Percentiles rank a stretch among this genome's conserved stretches.
phyloP scores from a whole-genome alignment of 2,113 vertebrate species.

The Rhombomys opimus region DNA sequence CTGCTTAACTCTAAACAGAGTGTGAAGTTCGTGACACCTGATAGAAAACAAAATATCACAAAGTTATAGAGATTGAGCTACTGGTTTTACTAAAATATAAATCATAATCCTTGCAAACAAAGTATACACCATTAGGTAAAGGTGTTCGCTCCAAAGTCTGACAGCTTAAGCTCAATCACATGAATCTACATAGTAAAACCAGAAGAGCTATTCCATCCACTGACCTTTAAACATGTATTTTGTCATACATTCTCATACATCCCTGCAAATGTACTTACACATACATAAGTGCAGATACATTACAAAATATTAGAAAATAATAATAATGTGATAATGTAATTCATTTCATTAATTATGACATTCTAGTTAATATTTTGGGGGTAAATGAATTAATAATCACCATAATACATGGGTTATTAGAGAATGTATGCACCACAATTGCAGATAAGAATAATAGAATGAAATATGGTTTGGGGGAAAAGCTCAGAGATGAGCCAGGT shows the following conservation, averaged over 20 bases:
- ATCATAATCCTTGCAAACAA: not conserved
- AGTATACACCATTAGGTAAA: not conserved
- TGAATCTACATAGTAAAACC: not conserved
- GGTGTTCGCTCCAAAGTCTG: not conserved
- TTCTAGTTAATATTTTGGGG: not conserved
- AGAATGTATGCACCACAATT: not conserved
- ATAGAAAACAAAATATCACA: not conserved
- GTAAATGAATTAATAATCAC: not conserved
- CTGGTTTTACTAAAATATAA: not conserved
- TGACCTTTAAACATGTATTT: not conserved
- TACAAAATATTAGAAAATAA: not conserved
- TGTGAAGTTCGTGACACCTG: not conserved
- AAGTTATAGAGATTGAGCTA: not conserved
- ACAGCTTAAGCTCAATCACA: not conserved
- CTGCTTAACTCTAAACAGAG: not conserved
- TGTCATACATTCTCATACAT: not conserved
- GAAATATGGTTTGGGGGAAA: not conserved
- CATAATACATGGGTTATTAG: not conserved
- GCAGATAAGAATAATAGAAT: not conserved
- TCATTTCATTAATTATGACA: not conserved
- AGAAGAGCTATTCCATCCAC: not conserved
- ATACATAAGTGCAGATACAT: not conserved
- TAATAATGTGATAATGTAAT: not conserved
- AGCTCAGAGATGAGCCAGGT: not conserved
- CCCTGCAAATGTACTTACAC: not conserved